Percentiles rank a stretch among this genome's conserved stretches.
These are phyloP conservation scores for Melanotaenia trifasciata DNA, from an alignment of 2,797 vertebrate genomes.

Conservation along the genomic window DNA sequence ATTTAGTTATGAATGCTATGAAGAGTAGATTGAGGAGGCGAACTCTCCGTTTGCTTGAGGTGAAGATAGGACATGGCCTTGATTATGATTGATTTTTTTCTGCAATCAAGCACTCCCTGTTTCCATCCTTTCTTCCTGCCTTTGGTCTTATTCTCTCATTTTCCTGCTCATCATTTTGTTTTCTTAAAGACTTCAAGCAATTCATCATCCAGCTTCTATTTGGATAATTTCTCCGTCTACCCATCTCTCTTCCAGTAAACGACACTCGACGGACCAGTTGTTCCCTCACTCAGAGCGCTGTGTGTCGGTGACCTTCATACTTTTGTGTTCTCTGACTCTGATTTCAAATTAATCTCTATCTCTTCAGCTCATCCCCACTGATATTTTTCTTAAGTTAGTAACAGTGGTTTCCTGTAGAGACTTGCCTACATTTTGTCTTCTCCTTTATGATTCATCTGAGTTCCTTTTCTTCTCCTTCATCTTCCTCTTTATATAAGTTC, in stretches of 20 bases:
- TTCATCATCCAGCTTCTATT: constrained; percentile 35
- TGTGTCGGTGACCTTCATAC: constrained; percentile 28
- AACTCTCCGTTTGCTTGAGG: constrained; percentile 35
- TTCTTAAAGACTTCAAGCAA: constrained; percentile 36
- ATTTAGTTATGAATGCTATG: constrained; percentile 19
- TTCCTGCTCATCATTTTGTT: constrained; percentile 26
- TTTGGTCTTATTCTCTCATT: constrained; percentile 9
- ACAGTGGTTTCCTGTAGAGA: not conserved
- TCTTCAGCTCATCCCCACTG: not conserved
- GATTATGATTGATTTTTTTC: constrained; percentile 53
- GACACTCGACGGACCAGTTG: constrained; percentile 26
- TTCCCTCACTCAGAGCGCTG: not conserved
- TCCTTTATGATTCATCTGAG: not conserved
- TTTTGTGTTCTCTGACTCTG: constrained; percentile 3
- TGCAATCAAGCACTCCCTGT: constrained; percentile 1
- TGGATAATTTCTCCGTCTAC: constrained; percentile 25
- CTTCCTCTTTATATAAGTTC: constrained; percentile 12
- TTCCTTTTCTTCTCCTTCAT: not conserved
- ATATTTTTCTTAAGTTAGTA: constrained; percentile 16
- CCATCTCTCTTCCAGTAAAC: constrained; percentile 6
- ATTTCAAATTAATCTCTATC: constrained; percentile 11
- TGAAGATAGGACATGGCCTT: constrained; percentile 52
- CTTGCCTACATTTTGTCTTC: constrained; percentile 9
- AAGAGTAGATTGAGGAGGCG: constrained; percentile 31
- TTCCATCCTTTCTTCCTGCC: not conserved